Conservation (phyloP, 2,797 vertebrate genomes). For the Gallinago stenura region DNA sequence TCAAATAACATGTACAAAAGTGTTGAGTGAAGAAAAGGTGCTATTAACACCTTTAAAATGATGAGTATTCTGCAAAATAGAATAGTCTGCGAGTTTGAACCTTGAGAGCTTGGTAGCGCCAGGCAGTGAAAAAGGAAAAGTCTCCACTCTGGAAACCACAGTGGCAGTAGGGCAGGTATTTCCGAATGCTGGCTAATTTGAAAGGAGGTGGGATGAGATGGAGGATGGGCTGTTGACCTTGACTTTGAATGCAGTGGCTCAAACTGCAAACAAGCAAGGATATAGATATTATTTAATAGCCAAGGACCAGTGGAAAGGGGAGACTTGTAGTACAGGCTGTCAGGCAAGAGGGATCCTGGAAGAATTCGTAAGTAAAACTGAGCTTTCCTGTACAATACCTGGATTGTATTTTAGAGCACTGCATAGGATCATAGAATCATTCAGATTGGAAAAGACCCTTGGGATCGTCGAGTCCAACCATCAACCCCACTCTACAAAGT, state of each 20-base stretch:
- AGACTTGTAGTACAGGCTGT: not conserved
- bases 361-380: rapidly evolving
- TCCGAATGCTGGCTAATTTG: not conserved
- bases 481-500: too few relatives aligned
- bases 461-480: too few relatives aligned
- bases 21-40: not conserved
- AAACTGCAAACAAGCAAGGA: not conserved
- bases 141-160: not conserved
- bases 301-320: not conserved
- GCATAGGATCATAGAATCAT: too few relatives aligned
- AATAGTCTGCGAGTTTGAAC: not conserved
- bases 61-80: not conserved
- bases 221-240: not conserved
- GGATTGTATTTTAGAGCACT: not conserved
- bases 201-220: not conserved
- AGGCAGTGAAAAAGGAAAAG: not conserved
- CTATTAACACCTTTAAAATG: not conserved
- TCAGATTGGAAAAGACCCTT: too few relatives aligned
- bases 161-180: rapidly evolving
- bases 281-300: not conserved
- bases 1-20: rapidly evolving
- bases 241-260: not conserved
- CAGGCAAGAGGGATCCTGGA: not conserved
- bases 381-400: not conserved
- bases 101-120: not conserved